Evolutionary conservation across 2,113 vertebrate species (phyloP).

Genomic region (Tauraco erythrolophus): DNA sequence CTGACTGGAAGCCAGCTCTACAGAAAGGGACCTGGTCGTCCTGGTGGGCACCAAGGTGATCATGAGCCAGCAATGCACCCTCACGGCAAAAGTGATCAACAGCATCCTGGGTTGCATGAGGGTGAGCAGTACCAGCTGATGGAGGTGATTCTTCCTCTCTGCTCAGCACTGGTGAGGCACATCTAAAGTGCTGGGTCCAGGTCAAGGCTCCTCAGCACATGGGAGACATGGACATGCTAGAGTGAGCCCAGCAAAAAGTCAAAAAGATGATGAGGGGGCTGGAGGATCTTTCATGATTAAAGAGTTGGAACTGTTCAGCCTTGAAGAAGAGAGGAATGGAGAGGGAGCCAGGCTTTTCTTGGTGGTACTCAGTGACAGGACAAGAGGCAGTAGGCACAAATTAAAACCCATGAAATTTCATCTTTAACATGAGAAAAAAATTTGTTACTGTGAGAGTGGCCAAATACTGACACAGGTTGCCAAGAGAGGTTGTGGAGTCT

Average conservation of each 20-base stretch:
- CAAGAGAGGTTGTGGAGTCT: background rate
- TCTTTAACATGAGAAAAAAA: background rate
- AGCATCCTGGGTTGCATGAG: background rate
- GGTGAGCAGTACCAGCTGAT: background rate
- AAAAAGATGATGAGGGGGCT: background rate
- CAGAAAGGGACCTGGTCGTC: background rate
- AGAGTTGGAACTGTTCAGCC: background rate
- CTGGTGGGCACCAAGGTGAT: background rate
- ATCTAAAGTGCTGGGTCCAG: background rate
- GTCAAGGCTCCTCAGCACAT: background rate
- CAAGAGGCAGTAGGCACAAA: background rate
- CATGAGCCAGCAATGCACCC: background rate
- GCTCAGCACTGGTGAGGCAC: background rate
- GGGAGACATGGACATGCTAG: background rate
- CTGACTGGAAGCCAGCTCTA: background rate
- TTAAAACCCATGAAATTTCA: background rate
- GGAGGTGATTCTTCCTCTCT: background rate
- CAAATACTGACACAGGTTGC: background rate
- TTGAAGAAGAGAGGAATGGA: background rate
- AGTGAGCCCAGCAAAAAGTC: background rate
- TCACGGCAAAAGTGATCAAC: background rate
- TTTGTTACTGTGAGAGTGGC: background rate
- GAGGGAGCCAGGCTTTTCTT: background rate
- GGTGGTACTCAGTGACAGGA: background rate
- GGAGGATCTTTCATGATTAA: background rate